Base-by-base conservation (phyloP, 53 echinoderm and acorn worm species). In the Echinometra lucunter region DNA sequence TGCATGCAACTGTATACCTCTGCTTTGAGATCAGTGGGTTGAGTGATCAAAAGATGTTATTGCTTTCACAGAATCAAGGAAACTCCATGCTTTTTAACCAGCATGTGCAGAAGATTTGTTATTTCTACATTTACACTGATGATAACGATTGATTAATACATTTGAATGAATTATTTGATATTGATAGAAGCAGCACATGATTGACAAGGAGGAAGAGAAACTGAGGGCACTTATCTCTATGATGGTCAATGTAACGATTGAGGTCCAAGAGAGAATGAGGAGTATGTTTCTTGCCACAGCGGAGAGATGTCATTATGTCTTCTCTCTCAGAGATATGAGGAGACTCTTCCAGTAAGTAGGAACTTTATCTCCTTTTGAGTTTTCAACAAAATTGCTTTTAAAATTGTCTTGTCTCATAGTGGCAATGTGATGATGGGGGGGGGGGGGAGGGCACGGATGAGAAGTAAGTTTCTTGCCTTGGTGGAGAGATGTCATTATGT, bases 251-350 rank as follows among this genome's bases (percentile, higher is more conserved):
- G 99, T 98, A 4, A 97, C 99, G 66, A 97, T 98, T 10, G 99
- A 98, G 89, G 96, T 98, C 27, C 99, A 98, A 69, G 98, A 97
- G 37, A 94, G 97, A 66, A 97, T 98, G 99, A 91, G 99, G 89
- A 93, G 96, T 38, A 98, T 98, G 99, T 98, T 96, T 92, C 96
- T 98, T 32, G 95, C 97, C 17, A 98, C 99, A 4, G 99, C 99
- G 10, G 95, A 98, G 89, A 92, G 99, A 72, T 98, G 99, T 74
- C 99, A 98, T 78, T 98, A 98, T 30, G 94, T 98, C 88, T 98
- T 98, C 94, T 98, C 96, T 74, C 95, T 98, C 15, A 87, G 99
- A 87, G 96, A 98, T 88, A 98, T 98, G 94, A 96, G 97, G 78
- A 95, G 95, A 66, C 92, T 98, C 25, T 98, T 98, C 95, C 98